Base-by-base conservation (phyloP, 1,140 invertebrate species). In the Nasonia vitripennis region DNA sequence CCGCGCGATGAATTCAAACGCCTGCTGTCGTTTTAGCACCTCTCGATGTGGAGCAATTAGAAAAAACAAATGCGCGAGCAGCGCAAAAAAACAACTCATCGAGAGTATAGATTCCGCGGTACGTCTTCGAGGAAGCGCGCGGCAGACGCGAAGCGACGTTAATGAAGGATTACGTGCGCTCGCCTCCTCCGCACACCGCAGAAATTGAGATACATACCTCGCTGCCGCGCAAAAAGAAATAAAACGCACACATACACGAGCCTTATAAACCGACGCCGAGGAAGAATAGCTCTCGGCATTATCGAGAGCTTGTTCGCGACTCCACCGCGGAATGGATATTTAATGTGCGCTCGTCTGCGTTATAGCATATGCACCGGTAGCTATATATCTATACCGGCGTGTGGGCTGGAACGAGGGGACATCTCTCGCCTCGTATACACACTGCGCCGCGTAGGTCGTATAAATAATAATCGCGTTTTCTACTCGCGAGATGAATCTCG, bases 381-480 rank as follows among this genome's bases (percentile, higher is more conserved):
- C 55, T 62, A 20, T n/a, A 62, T 20, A n/a, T 62, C n/a, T 51
- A 17, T 17, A 51, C 10, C 10, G 2, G 11, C 20, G 55, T n/a
- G 55, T 31, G 78, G 9, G 78, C n/a, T 2, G 81, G 73, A 78
- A 73, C 70, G 75, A 81, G 87, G 85, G 84, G 88, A 90, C 87
- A 85, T 86, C 85, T 89, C 85, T 88, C 88, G 83, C 86, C 89
- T 91, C 90, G 91, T 89, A 89, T 83, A 87, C 87, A 27, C 27
- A 73, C 27, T 77, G 41, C 27, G 51, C 68, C 34, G 45, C 27
- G 27, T 3, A 6, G 87, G 89, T 91, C 89, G 90, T 93, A 92
- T 93, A 92, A 93, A 92, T 92, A 92, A 92, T 91, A 90, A 91
- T 91, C 89, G 89, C 55, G 41, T 81, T 17, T 27, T 51, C 31